These are phyloP conservation scores for Eutrigla gurnardus DNA, from an alignment of 2,797 vertebrate genomes.

Conservation along the genomic window DNA sequence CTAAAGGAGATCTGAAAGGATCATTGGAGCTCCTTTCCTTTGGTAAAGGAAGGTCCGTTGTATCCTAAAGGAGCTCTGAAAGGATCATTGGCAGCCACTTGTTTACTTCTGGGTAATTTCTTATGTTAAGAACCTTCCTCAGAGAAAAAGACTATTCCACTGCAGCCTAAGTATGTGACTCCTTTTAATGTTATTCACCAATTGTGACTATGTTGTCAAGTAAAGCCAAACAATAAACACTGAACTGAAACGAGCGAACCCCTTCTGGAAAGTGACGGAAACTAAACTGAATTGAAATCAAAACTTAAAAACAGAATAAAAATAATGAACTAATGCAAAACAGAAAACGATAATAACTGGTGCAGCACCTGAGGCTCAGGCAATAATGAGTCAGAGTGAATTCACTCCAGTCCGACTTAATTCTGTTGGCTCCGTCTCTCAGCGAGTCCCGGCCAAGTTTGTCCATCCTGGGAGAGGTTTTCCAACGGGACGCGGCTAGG, in stretches of 20 bases:
- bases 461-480: background rate
- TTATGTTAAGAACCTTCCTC: too few relatives aligned
- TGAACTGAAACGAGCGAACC: background rate
- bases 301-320: background rate
- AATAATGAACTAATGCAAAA: slow-evolving; percentile 5
- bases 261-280: background rate
- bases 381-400: slow-evolving; percentile 1
- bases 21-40: too few relatives aligned
- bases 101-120: too few relatives aligned
- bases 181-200: too few relatives aligned
- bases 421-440: background rate
- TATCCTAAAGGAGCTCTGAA: too few relatives aligned
- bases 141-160: too few relatives aligned
- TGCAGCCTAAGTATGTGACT: too few relatives aligned
- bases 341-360: background rate
- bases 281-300: background rate
- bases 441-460: background rate
- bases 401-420: background rate
- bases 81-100: too few relatives aligned
- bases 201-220: too few relatives aligned
- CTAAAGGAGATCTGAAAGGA: too few relatives aligned
- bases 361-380: background rate
- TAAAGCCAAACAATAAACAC: background rate
- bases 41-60: too few relatives aligned
- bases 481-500: background rate